phyloP scores from a whole-genome alignment of 2,797 vertebrate genomes.

The Neosilurus hyrtlii region DNA sequence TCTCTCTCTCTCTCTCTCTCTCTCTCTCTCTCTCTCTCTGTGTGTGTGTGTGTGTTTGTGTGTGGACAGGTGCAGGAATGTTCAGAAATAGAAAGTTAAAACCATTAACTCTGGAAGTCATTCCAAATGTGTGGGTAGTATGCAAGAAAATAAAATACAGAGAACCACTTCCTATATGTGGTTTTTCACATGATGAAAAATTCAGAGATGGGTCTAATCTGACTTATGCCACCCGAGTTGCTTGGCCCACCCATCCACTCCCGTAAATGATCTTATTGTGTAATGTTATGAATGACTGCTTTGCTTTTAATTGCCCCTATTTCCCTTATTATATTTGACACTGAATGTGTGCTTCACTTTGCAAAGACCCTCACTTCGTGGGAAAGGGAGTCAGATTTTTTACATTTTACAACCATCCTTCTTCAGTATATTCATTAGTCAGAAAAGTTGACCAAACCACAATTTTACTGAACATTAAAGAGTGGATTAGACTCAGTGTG shows the following conservation, averaged over 20 bases:
- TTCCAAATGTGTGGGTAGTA: constrained; percentile 55
- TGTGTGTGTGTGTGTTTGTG: background rate
- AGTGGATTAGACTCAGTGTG: background rate
- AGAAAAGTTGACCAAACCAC: background rate
- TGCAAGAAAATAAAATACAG: constrained; percentile 63
- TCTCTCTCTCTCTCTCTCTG: no score
- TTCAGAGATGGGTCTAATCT: constrained; percentile 50
- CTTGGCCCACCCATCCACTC: constrained; percentile 64
- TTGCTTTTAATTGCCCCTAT: constrained; percentile 41
- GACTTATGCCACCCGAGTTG: constrained; percentile 57
- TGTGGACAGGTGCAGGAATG: constrained; percentile 6
- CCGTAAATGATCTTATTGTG: constrained; percentile 56
- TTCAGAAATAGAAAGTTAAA: constrained; percentile 31
- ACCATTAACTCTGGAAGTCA: constrained; percentile 37
- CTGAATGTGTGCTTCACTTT: constrained; percentile 19
- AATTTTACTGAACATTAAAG: background rate
- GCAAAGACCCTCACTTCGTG: background rate
- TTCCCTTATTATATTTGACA: constrained; percentile 45
- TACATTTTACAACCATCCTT: background rate
- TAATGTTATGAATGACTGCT: constrained; percentile 47
- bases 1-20: no score
- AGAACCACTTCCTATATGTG: constrained; percentile 51
- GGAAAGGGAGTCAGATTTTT: constrained; percentile 6
- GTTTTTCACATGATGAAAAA: constrained; percentile 50
- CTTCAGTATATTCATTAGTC: background rate